Evolutionary conservation across 2,113 vertebrate species (phyloP).

Genomic region (Passer montanus): DNA sequence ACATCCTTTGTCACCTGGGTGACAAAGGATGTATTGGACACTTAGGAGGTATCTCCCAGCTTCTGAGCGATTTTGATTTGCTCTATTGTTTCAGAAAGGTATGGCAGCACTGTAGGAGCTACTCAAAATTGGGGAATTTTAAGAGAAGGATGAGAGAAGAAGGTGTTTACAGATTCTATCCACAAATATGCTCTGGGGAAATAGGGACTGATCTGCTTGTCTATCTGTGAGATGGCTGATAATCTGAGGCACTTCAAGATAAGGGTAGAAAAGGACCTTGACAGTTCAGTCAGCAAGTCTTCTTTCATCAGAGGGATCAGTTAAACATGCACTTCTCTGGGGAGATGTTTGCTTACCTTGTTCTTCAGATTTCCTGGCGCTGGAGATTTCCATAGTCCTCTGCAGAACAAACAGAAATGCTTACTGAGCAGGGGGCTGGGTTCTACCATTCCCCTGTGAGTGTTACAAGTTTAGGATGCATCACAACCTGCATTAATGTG

Average conservation of each 20-base stretch:
- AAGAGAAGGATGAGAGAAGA: neutral
- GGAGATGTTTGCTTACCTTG: conserved; percentile 16
- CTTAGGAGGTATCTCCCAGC: neutral
- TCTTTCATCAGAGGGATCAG: neutral
- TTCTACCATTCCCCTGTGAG: neutral
- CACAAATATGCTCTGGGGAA: neutral
- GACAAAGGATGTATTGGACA: neutral
- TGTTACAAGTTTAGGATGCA: neutral
- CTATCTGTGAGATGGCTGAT: neutral
- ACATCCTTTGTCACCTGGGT: too few species aligned
- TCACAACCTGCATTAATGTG: neutral
- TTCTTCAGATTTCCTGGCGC: neutral
- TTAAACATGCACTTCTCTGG: neutral
- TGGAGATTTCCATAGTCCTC: neutral
- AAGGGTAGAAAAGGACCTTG: conserved; percentile 29
- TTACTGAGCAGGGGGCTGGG: neutral
- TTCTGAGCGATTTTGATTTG: neutral
- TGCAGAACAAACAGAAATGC: neutral
- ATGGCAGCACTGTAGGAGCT: neutral
- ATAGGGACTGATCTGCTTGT: neutral
- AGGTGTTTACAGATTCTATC: neutral
- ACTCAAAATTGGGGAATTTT: neutral
- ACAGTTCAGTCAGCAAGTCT: neutral
- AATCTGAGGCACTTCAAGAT: neutral
- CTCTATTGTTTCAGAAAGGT: neutral